These are phyloP conservation scores for Bombus vancouverensis DNA, from an alignment of 1,140 invertebrate genomes.

Conservation along the genomic window DNA sequence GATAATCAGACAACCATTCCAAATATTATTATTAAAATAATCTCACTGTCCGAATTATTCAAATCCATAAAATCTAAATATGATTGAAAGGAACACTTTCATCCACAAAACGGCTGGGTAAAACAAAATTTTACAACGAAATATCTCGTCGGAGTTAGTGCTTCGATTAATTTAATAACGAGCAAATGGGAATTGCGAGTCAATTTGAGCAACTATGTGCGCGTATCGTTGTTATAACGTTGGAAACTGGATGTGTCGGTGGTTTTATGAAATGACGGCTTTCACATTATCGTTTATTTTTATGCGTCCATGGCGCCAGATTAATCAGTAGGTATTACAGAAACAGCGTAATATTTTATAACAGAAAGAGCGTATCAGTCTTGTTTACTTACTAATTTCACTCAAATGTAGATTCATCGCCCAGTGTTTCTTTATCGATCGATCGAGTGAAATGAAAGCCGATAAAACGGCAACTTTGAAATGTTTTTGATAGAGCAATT, in stretches of 20 bases:
- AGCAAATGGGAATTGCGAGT: neutral
- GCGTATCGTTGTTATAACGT: neutral
- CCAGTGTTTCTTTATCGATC: neutral
- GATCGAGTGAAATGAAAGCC: conserved; percentile 1
- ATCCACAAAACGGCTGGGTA: neutral
- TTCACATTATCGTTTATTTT: neutral
- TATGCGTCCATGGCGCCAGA: neutral
- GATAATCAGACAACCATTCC: too few species aligned
- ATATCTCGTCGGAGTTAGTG: neutral
- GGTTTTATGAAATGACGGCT: neutral
- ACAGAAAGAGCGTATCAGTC: neutral
- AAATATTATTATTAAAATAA: too few species aligned
- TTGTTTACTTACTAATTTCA: conserved; percentile 30
- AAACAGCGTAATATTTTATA: neutral
- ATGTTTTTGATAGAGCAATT: neutral
- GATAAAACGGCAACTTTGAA: neutral
- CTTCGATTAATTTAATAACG: conserved; percentile 10
- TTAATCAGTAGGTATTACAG: neutral
- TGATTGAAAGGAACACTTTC: neutral
- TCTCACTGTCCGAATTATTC: too few species aligned
- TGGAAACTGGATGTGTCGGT: neutral
- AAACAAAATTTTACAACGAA: neutral
- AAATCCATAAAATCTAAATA: too few species aligned
- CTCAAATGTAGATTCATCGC: neutral
- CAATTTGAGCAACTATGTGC: neutral